phyloP scores from a whole-genome alignment of 2,888 invertebrate species.

The Acronicta aceris region DNA sequence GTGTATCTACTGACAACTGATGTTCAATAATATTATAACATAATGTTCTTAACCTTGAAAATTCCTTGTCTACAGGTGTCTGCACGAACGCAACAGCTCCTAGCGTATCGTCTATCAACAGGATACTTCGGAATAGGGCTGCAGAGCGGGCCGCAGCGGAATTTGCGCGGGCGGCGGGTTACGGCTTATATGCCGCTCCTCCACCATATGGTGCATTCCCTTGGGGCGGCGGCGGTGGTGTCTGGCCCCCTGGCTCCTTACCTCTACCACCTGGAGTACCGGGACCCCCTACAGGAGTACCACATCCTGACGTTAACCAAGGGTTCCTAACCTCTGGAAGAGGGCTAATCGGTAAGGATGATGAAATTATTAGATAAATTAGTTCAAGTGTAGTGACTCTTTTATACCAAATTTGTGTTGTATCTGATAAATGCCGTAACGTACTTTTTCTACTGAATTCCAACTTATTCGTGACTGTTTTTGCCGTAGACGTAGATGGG shows the following conservation, averaged over 20 bases:
- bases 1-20: too few species aligned
- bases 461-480: slow-evolving; percentile 43
- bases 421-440: slow-evolving; percentile 21
- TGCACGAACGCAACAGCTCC: slow-evolving; percentile 98
- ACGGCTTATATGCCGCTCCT: slow-evolving; percentile 94
- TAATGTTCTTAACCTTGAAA: not conserved
- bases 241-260: slow-evolving; percentile 90
- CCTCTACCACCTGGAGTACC: slow-evolving; percentile 86
- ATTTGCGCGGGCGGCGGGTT: slow-evolving; percentile 97
- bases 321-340: slow-evolving; percentile 80
- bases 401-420: slow-evolving; percentile 17
- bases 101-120: slow-evolving; percentile 98
- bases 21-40: too few species aligned
- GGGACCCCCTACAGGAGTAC: slow-evolving; percentile 79
- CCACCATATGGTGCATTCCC: slow-evolving; percentile 91
- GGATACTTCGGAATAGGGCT: slow-evolving; percentile 98
- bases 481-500: slow-evolving; percentile 90
- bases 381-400: slow-evolving; percentile 7
- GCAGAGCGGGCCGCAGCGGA: slow-evolving; percentile 99
- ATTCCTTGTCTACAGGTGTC: slow-evolving; percentile 91
- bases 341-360: slow-evolving; percentile 76
- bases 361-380: slow-evolving; percentile 11
- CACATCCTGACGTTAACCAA: slow-evolving; percentile 87
- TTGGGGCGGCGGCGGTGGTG: slow-evolving; percentile 83
- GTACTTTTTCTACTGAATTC: slow-evolving; percentile 32